Base-by-base conservation (phyloP, 2,113 vertebrate genomes). In the Tragelaphus buxtoni region DNA sequence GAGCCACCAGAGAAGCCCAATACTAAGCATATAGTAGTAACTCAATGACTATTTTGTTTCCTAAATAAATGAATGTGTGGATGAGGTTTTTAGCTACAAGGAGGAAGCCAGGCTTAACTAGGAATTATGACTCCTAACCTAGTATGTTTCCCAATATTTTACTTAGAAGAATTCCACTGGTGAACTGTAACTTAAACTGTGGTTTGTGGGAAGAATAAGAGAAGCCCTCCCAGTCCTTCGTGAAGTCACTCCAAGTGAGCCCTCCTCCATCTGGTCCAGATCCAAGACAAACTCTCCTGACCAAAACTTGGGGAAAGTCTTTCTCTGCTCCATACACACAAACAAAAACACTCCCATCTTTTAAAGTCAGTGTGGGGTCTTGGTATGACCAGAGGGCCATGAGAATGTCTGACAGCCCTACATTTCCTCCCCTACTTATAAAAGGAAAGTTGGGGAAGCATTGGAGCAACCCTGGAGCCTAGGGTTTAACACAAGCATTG, bases 111-210 rank as follows among this genome's bases (percentile, higher is more conserved):
- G 26, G 24, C 47, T 35, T 39, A 79, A 72, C 28, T 42, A 79
- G 17, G 49, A 56, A 32, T 63, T 69, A 45, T 63, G 49, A 85
- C 30, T 91, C 20, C 26, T 88, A 77, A 72, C 9, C 45, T 95
- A 56, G 9, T 20, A 32, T 22, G 39, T 86, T 93, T 74, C 24
- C 39, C 53, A 76, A 10, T 60, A 72, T 58, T 88, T 92, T 88
- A 89, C 85, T 94, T 79, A 81, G 79, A n/a, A 16, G 6, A 95
- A 90, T 94, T 97, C 26, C 90, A 76, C 65, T 28, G 16, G 11
- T 60, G 58, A 53, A 53, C 24, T 55, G 0, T 86, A 90, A 86
- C 20, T 85, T 60, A 56, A 91, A 56, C 16, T 72, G 51, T 22
- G 17, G 53, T 72, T 95, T 55, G 13, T 30, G 20, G 13, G 39